Base-by-base conservation (phyloP, 2,888 invertebrate species). In the Drosophila kuntzei region DNA sequence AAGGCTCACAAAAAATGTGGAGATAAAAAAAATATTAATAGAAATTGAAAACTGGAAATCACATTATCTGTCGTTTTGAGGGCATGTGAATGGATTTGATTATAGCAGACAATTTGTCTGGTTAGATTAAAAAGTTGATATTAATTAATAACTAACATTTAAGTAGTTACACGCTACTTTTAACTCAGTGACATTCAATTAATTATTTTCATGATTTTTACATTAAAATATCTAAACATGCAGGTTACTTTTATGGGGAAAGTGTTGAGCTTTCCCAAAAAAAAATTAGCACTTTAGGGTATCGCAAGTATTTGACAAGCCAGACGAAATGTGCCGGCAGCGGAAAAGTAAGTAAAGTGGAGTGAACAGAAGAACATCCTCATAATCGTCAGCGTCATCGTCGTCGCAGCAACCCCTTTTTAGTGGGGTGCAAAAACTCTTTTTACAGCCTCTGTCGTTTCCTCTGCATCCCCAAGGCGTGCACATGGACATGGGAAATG, bases 351-450 rank as follows among this genome's bases (percentile, higher is more conserved):
- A 76, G 65, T 57, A 60, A 64, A 53, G 49, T 55, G 54, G 22
- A 76, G 57, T 57, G 22, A 57, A 49, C 43, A 57, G 57, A 59
- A 51, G 66, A 32, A 54, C 54, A 63, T 53, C 47, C 50, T 77
- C 62, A 74, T 67, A 61, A 72, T 72, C 78, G 53, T 37, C 44
- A 51, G 25, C 61, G 25, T 44, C 63, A 62, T 47, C 51, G 12
- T 27, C 29, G 16, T 39, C 20, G 36, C 59, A 73, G 69, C 76
- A 76, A 71, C 79, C 77, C 79, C 68, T 79, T 79, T 76, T 76
- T 36, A 71, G 71, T 77, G 87, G 86, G 83, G 83, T 85, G 88
- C 69, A 87, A 84, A 64, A 66, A 66, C 55, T 46, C 54, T 60
- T 74, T 51, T 63, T 58, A 47, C 57, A 47, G 57, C 36, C 20